phyloP scores from a whole-genome alignment of 1,140 invertebrate genomes.

The Uloborus diversus region DNA sequence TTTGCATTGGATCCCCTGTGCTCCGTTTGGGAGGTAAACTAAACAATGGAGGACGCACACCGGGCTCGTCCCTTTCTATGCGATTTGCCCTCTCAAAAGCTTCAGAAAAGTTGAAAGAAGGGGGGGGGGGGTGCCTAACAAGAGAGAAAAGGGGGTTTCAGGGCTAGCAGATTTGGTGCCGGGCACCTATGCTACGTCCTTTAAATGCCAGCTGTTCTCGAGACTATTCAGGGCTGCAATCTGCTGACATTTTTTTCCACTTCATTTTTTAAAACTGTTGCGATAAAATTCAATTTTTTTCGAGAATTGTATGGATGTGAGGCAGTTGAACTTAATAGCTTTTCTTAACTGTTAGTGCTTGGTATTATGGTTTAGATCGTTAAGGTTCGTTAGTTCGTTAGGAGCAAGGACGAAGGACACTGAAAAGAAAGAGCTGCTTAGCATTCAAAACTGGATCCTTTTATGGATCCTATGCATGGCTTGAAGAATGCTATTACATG shows the following conservation, averaged over 20 bases:
- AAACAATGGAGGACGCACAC: constrained; percentile 20
- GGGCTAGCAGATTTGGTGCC: constrained; percentile 23
- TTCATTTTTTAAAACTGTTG: not conserved
- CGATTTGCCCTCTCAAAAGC: constrained; percentile 27
- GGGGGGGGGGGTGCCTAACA: not conserved
- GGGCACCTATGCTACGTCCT: not conserved
- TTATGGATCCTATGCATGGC: too few relatives aligned
- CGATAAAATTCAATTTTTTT: too few relatives aligned
- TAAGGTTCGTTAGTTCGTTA: too few relatives aligned
- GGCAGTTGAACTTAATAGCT: too few relatives aligned
- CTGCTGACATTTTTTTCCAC: not conserved
- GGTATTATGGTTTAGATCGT: too few relatives aligned
- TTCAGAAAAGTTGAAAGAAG: constrained; percentile 9
- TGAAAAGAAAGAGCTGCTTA: too few relatives aligned
- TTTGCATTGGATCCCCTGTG: not conserved
- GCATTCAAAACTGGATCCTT: too few relatives aligned
- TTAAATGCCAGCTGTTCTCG: constrained; percentile 28
- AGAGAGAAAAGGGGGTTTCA: not conserved
- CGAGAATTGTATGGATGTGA: too few relatives aligned
- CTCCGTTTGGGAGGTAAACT: constrained; percentile 26
- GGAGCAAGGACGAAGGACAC: too few relatives aligned
- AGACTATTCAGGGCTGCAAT: not conserved
- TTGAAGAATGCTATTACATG: too few relatives aligned
- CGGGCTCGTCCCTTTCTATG: constrained; percentile 15
- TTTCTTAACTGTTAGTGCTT: too few relatives aligned